Percentiles rank a stretch among this genome's conserved stretches.
These are phyloP conservation scores for Ondatra zibethicus DNA, from an alignment of 2,113 vertebrate genomes.

Conservation along the genomic window DNA sequence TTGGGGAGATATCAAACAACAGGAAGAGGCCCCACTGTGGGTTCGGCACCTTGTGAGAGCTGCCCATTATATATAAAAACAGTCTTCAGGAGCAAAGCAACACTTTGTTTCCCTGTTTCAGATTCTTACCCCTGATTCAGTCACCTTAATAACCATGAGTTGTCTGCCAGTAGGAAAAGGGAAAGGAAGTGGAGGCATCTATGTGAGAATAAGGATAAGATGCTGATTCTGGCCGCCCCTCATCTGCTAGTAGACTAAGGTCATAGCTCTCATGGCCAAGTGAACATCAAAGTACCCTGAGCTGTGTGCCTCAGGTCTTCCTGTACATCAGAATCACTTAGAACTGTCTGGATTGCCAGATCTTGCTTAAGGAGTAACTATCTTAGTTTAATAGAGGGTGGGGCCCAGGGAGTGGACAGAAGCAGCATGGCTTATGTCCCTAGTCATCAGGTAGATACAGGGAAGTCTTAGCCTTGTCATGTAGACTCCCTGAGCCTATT, in stretches of 20 bases:
- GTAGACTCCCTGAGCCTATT: background rate
- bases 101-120: constrained; percentile 46
- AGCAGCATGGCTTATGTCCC: background rate
- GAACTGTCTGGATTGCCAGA: background rate
- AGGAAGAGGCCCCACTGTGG: constrained; percentile 70
- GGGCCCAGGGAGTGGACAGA: too few relatives aligned
- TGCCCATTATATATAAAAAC: constrained; percentile 74
- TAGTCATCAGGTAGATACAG: background rate
- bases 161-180: constrained; percentile 72
- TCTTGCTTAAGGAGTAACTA: background rate
- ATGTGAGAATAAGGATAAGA: constrained; percentile 46
- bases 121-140: constrained; percentile 64
- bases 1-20: constrained; percentile 72
- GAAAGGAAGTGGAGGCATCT: constrained; percentile 31
- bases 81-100: constrained; percentile 52
- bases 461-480: background rate
- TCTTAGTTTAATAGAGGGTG: background rate
- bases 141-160: constrained; percentile 74
- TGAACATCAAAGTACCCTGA: background rate
- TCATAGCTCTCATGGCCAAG: background rate
- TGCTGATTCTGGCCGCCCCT: background rate
- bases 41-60: constrained; percentile 54
- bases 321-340: background rate
- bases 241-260: background rate
- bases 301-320: background rate